Percentiles rank a stretch among this genome's conserved stretches.
phyloP scores from a whole-genome alignment of 2,888 invertebrate genomes.

The Phyllotreta cruciferae region DNA sequence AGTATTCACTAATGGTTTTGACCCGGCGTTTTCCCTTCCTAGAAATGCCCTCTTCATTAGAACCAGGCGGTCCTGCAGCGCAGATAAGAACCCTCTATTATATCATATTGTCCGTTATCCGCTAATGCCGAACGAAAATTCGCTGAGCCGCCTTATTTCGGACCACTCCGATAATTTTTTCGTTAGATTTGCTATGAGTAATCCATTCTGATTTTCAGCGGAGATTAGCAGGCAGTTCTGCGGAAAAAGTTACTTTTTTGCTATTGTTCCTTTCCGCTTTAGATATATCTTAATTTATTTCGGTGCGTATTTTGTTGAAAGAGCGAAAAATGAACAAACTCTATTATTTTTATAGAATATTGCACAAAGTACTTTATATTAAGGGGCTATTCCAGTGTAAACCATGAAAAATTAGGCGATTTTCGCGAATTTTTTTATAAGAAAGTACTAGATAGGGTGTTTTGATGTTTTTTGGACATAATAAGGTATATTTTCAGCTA shows the following conservation, averaged over 20 bases:
- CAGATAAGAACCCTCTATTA: conserved; percentile 19
- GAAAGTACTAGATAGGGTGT: too few species aligned
- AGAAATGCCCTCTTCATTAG: conserved; percentile 15
- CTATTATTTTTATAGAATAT: too few species aligned
- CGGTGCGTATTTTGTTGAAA: background rate
- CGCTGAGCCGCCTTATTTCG: conserved; percentile 18
- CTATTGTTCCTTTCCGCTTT: background rate
- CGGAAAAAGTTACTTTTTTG: background rate
- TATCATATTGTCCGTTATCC: conserved; percentile 23
- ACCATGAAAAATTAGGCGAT: too few species aligned
- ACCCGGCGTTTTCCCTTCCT: conserved; percentile 14
- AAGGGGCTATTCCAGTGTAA: too few species aligned
- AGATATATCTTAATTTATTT: conserved; percentile 10
- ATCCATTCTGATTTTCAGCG: conserved; percentile 18
- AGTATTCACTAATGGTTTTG: conserved; percentile 14
- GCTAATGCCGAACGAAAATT: conserved; percentile 24
- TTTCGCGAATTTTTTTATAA: too few species aligned
- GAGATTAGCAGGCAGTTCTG: conserved; percentile 4
- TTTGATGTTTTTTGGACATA: too few species aligned
- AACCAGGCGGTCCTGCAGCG: background rate
- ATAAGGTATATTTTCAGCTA: too few species aligned
- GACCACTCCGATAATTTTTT: conserved; percentile 20
- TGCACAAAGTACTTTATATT: too few species aligned
- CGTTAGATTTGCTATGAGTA: conserved; percentile 19
- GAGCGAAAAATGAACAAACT: background rate